Evolutionary conservation across 2,888 invertebrate genomes (phyloP), one percentile per base, ranked within the genome.

Genomic region (Pollenia amentaria): DNA sequence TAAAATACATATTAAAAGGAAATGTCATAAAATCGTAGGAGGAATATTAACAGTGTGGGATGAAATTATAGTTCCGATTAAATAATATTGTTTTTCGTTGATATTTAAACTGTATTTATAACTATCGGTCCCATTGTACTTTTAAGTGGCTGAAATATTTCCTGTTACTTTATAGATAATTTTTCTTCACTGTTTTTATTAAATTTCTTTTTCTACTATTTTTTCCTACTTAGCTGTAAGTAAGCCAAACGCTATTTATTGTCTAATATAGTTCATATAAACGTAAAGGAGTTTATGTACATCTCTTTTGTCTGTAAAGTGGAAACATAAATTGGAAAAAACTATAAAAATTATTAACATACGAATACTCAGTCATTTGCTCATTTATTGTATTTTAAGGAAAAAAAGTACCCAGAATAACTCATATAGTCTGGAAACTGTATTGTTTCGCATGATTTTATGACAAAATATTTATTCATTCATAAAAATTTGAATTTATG

Each of bases 271-370:
- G 4, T 75, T 6, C 6, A 0, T 38, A 46, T 53, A 69, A 81
- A 60, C n/a, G 70, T 42, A 6, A 42, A 53, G 53, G 70, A 70
- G 67, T 69, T 73, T 51, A 60, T 81, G 40, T 14, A n/a, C 14
- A 16, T 42, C 21, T 53, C 51, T 64, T 51, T 1, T 18, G 38
- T 40, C 10, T 46, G 14, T 48, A 76, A 64, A 76, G 65, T 64
- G 12, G 3, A 46, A 79, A 44, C 53, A 53, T 46, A 48, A 80
- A 79, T 62, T 46, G 64, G 51, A 67, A 75, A 11, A 38, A 48
- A 69, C 2, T 46, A 62, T 29, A 29, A 29, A 80, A 85, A 70
- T 72, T 72, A 77, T 72, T 77, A 72, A 73, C 73, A 73, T 67
- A 42, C 60, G 3, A 69, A 12, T n/a, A 48, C 29, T 29, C 55